phyloP scores from a whole-genome alignment of 2,113 vertebrate genomes.

The Callithrix jacchus region DNA sequence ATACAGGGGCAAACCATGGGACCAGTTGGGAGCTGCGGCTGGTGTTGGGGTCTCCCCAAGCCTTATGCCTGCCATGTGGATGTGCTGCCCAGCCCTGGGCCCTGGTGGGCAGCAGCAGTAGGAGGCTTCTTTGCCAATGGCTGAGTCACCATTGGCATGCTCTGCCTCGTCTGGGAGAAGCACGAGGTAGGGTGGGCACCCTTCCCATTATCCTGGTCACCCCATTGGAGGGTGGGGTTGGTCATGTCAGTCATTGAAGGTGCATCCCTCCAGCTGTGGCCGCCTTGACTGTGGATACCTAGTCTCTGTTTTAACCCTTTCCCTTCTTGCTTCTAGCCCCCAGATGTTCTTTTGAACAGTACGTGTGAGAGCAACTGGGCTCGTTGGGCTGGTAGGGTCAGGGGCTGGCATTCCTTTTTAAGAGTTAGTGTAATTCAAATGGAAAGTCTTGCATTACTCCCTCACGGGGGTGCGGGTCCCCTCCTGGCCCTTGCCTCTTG shows the following conservation, averaged over 20 bases:
- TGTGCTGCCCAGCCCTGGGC: not conserved
- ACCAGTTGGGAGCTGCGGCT: not conserved
- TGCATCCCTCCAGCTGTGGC: accelerated
- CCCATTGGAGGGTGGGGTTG: accelerated
- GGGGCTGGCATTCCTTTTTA: accelerated
- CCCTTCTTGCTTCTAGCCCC: not conserved
- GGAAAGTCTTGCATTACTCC: accelerated
- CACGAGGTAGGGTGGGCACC: not conserved
- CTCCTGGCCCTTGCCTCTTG: too few relatives aligned
- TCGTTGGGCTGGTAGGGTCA: not conserved
- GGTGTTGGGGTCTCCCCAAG: not conserved
- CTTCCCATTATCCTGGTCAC: accelerated
- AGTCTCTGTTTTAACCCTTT: not conserved
- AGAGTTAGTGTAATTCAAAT: not conserved
- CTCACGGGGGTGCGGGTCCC: accelerated
- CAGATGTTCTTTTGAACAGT: not conserved
- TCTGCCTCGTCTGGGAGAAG: not conserved
- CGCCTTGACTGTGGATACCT: not conserved
- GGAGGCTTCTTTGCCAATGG: not conserved
- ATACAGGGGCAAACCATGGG: not conserved
- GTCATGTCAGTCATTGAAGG: too few relatives aligned
- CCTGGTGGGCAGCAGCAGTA: not conserved
- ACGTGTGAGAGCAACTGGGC: accelerated
- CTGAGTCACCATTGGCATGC: accelerated
- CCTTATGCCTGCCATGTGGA: not conserved